phyloP scores from a whole-genome alignment of 2,797 vertebrate species.

The Chrysocyon brachyurus region DNA sequence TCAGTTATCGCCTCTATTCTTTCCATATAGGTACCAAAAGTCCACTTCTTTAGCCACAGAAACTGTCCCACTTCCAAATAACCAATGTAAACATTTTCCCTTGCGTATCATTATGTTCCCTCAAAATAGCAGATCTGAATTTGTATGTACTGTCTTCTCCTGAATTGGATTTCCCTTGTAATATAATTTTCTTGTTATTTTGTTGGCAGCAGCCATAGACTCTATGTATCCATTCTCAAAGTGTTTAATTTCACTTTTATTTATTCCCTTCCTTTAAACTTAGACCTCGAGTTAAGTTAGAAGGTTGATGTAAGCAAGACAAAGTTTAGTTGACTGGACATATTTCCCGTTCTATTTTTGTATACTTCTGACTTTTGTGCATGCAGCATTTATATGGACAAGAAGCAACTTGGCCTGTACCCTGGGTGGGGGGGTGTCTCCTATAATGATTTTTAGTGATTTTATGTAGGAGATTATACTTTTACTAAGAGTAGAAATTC shows the following conservation, averaged over 20 bases:
- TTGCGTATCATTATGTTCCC: background rate
- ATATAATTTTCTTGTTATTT: background rate
- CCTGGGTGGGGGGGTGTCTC: background rate
- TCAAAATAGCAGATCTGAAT: background rate
- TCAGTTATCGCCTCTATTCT: background rate
- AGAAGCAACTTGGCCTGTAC: background rate
- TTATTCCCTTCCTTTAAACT: background rate
- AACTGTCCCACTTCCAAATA: background rate
- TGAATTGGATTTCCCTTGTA: background rate
- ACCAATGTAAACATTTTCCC: background rate
- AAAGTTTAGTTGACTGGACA: background rate
- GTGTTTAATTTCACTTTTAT: constrained; percentile 16
- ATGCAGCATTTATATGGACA: background rate
- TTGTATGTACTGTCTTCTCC: background rate
- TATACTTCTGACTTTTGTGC: background rate
- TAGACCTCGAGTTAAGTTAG: background rate
- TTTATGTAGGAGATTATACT: background rate
- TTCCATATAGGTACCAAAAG: background rate
- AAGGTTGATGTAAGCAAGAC: background rate
- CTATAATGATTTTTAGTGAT: background rate
- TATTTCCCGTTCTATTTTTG: background rate
- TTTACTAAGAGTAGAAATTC: background rate
- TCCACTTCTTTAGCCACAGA: background rate
- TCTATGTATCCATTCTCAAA: background rate
- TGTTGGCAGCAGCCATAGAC: background rate